Evolutionary conservation across 2,888 invertebrate genomes (phyloP), one percentile per base, ranked within the genome.

Genomic region (Dioctria linearis): DNA sequence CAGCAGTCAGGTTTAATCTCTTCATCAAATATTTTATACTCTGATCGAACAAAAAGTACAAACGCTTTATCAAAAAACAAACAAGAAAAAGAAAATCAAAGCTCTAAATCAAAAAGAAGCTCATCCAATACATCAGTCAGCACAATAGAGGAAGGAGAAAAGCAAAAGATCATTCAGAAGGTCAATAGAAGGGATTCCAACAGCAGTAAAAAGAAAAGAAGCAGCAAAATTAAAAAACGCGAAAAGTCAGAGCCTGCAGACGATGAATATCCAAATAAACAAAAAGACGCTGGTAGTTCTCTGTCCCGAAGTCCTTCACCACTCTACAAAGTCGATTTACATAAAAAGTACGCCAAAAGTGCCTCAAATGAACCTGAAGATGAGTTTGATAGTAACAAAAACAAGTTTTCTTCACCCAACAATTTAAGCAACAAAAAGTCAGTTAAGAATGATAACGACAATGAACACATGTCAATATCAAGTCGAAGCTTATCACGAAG

Each of bases 61-160:
- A 88, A 83, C 89, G 88, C 82, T 87, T 87, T 82, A 89, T 89
- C 84, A 89, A 87, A 82, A 88, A 89, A 84, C 90, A 90, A 84
- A 90, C 88, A 82, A 89, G 90, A 42, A 88, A 90, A 9, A 91
- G 90, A 81, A 90, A 90, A 85, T 88, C 88, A 79, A 90, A 82
- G 80, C 79, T 80, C 80, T 71, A 82, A 79, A 71, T 13, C 57
- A 11, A 69, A 66, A 42, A 42, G 37, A 39, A 57, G 42, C 13
- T 43, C 11, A 61, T 54, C 66, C 5, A 57, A 9, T 9, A 54
- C 59, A n/a, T 67, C 66, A 6, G 57, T 37, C 6, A 78, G 57
- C 40, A 46, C 63, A 59, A 73, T 13, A 37, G 59, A 73, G n/a
- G 73, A 73, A 59, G 6, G 39, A 25, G 76, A 63, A 5, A 76